phyloP scores from a whole-genome alignment of 2,888 invertebrate species.

The Hybos culiciformis region DNA sequence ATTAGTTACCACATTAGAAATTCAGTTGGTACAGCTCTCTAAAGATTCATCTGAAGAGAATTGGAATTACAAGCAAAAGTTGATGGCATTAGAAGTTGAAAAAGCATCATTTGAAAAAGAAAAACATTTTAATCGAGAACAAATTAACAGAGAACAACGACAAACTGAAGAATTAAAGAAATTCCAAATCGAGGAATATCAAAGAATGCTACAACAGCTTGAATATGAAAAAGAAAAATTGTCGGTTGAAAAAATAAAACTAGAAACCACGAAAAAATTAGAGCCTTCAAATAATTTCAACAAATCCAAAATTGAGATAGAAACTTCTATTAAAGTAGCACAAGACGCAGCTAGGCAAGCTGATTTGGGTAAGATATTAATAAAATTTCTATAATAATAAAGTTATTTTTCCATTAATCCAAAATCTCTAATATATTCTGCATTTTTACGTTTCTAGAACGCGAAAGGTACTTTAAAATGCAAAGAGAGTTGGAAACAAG shows the following conservation, averaged over 20 bases:
- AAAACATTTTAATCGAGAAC: slow-evolving; percentile 28
- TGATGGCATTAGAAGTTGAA: slow-evolving; percentile 31
- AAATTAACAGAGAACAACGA: slow-evolving; percentile 29
- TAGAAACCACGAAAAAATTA: slow-evolving; percentile 26
- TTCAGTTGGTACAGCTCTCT: slow-evolving; percentile 26
- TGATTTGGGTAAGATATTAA: too few relatives aligned
- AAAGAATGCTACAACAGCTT: slow-evolving; percentile 23
- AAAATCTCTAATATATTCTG: too few relatives aligned
- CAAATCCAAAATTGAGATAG: slow-evolving; percentile 26
- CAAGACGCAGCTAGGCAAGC: slow-evolving; percentile 31
- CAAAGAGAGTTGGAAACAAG: slow-evolving; percentile 30
- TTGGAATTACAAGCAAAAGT: slow-evolving; percentile 31
- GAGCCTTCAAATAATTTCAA: slow-evolving; percentile 19
- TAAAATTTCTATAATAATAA: too few relatives aligned
- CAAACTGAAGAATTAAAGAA: slow-evolving; percentile 29
- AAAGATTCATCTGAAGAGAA: slow-evolving; percentile 33
- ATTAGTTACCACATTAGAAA: slow-evolving; percentile 30
- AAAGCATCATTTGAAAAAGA: slow-evolving; percentile 30
- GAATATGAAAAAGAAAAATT: slow-evolving; percentile 28
- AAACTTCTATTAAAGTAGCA: slow-evolving; percentile 30
- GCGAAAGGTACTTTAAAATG: slow-evolving; percentile 27
- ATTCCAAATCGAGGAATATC: slow-evolving; percentile 26
- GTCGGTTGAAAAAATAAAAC: slow-evolving; percentile 24
- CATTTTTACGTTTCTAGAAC: too few relatives aligned
- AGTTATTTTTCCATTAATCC: too few relatives aligned